Percentiles rank a stretch among this genome's conserved stretches.
Conservation (phyloP, 2,888 invertebrate genomes). For the Melanchra persicariae region DNA sequence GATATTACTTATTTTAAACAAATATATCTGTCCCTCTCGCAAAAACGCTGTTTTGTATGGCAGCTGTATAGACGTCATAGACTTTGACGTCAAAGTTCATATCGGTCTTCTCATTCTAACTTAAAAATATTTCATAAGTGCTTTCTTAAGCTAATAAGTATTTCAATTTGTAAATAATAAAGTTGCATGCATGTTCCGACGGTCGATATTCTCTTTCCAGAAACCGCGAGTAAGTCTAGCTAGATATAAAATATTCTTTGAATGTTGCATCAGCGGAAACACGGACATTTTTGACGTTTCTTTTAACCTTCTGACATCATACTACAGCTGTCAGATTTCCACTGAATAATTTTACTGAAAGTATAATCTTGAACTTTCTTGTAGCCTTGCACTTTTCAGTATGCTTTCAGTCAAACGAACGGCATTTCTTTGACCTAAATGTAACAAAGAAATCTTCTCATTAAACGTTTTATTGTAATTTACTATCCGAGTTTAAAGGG, state of each 20-base stretch:
- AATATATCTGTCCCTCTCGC: no score
- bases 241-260: not conserved
- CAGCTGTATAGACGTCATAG: no score
- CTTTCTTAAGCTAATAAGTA: no score
- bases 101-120: no score
- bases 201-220: no score
- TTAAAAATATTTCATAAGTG: no score
- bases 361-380: not conserved
- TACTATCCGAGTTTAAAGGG: not conserved
- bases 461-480: not conserved
- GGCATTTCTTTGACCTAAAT: conserved; percentile 24
- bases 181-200: no score
- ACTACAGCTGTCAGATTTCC: not conserved
- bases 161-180: no score
- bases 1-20: no score
- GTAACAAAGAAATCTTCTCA: not conserved
- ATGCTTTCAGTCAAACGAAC: conserved; percentile 12
- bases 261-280: not conserved
- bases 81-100: no score
- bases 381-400: not conserved
- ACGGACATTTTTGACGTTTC: not conserved
- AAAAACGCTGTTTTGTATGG: no score
- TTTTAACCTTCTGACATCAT: not conserved
- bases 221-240: not conserved
- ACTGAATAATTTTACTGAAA: conserved; percentile 7